phyloP scores from a whole-genome alignment of 2,797 vertebrate genomes.

The Crocodylus rhombifer region DNA sequence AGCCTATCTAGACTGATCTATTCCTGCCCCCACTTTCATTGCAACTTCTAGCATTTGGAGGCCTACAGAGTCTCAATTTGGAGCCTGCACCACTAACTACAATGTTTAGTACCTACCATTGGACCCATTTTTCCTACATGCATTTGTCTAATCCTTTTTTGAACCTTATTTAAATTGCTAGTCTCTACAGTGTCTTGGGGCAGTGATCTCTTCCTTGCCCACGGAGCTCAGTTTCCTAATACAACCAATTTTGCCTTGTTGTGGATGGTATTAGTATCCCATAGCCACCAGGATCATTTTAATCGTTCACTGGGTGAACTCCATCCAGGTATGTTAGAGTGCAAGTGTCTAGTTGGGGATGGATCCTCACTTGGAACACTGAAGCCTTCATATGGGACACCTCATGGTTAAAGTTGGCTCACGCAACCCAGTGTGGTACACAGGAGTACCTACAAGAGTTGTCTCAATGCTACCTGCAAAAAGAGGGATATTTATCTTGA shows the following conservation, averaged over 20 bases:
- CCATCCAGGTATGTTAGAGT: background rate
- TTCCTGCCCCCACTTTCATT: too few species aligned
- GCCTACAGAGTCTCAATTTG: too few species aligned
- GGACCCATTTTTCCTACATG: too few species aligned
- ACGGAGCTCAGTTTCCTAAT: background rate
- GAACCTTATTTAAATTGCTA: too few species aligned
- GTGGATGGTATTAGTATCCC: too few species aligned
- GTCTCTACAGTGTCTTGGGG: too few species aligned
- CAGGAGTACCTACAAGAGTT: background rate
- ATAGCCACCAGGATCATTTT: too few species aligned
- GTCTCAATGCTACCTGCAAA: background rate
- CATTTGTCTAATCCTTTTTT: too few species aligned
- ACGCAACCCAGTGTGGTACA: background rate
- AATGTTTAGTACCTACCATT: background rate
- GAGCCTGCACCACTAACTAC: too few species aligned
- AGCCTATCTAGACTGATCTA: too few species aligned
- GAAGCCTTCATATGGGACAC: background rate
- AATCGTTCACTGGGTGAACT: too few species aligned
- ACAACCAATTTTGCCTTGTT: background rate
- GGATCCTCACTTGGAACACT: background rate
- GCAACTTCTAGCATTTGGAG: too few species aligned
- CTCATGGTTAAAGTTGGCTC: background rate
- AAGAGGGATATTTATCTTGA: background rate
- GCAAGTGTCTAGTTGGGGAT: background rate
- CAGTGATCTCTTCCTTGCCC: background rate